A percentile compares a stretch with the other conserved stretches of the same genome.
These are phyloP conservation scores for Buphagus erythrorhynchus DNA, from an alignment of 2,797 vertebrate genomes.

Conservation along the genomic window DNA sequence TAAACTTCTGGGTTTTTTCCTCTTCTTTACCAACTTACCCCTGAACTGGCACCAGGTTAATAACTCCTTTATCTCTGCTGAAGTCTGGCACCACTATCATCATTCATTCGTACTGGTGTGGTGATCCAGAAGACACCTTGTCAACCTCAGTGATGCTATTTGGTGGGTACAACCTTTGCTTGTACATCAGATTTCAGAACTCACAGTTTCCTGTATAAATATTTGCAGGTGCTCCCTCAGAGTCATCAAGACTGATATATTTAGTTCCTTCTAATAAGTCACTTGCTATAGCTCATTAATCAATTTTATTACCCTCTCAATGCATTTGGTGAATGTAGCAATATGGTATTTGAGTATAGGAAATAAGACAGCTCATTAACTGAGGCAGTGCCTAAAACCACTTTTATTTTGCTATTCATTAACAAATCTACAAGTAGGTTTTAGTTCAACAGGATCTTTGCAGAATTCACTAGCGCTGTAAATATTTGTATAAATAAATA, in stretches of 20 bases:
- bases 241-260: neutral
- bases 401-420: slow-evolving; percentile 17
- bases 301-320: slow-evolving; percentile 8
- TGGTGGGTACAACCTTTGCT: neutral
- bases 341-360: neutral
- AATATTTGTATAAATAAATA: neutral
- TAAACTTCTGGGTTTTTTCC: neutral
- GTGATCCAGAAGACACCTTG: neutral
- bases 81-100: neutral
- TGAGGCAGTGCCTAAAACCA: neutral
- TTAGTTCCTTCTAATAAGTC: slow-evolving; percentile 29
- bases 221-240: slow-evolving; percentile 18
- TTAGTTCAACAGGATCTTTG: neutral
- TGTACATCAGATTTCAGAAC: neutral
- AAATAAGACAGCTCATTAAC: slow-evolving; percentile 18
- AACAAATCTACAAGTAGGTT: neutral
- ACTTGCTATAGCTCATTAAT: slow-evolving; percentile 24
- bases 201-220: neutral
- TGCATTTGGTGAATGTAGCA: neutral
- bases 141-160: neutral
- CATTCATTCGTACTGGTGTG: neutral
- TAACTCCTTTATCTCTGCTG: neutral
- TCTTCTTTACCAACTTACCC: neutral
- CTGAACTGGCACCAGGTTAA: neutral
- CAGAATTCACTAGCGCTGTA: neutral